Percentiles rank a stretch among this genome's conserved stretches.
phyloP scores from a whole-genome alignment of 2,888 invertebrate species.

The Stictocephala bisonia region DNA sequence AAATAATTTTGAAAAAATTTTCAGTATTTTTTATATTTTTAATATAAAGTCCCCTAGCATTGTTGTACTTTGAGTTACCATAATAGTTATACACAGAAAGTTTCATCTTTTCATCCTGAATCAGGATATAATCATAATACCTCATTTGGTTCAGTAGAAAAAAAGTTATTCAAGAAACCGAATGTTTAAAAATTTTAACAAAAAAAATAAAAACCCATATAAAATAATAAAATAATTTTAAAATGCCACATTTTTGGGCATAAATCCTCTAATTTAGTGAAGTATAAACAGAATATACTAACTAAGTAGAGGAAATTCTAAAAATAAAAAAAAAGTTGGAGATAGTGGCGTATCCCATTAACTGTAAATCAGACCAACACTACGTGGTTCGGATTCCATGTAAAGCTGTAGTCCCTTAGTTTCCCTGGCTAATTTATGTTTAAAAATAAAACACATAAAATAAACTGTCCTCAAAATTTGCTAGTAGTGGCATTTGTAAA shows the following conservation, averaged over 20 bases:
- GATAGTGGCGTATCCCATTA: conserved; percentile 37
- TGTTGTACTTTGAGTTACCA: conserved; percentile 16
- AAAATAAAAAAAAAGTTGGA: conserved; percentile 9
- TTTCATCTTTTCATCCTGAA: conserved; percentile 9
- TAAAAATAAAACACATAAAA: too few relatives aligned
- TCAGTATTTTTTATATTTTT: conserved; percentile 10
- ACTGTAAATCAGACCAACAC: too few relatives aligned
- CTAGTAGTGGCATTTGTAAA: too few relatives aligned
- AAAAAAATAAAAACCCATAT: conserved; percentile 31
- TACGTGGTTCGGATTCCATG: too few relatives aligned
- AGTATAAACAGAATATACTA: conserved; percentile 31
- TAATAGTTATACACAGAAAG: conserved; percentile 30
- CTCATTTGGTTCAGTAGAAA: conserved; percentile 31
- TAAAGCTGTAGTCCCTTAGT: too few relatives aligned
- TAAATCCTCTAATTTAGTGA: conserved; percentile 36
- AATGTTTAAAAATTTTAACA: conserved; percentile 29
- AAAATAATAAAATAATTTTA: conserved; percentile 5
- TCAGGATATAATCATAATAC: conserved; percentile 4
- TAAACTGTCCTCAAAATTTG: too few relatives aligned
- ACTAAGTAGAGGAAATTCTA: not conserved
- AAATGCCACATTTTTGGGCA: conserved; percentile 28
- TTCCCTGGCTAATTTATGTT: too few relatives aligned
- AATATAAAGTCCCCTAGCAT: conserved; percentile 23
- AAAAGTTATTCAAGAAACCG: conserved; percentile 19
- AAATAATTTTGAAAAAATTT: not conserved